phyloP scores from a whole-genome alignment of 2,888 invertebrate species.

The Sipha maydis region DNA sequence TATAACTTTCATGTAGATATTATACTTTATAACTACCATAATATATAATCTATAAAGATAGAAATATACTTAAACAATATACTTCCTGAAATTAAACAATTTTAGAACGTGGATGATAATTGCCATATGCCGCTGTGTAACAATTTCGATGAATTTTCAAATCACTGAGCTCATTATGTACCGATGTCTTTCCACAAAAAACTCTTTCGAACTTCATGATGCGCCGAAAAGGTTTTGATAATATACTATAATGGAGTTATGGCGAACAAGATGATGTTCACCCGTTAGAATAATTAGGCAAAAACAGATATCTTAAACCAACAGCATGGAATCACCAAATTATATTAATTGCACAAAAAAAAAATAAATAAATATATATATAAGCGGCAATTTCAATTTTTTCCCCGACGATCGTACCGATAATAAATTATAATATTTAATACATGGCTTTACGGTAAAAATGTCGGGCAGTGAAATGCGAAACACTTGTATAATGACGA shows the following conservation, averaged over 20 bases:
- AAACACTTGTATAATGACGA: conserved; percentile 54
- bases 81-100: too few species aligned
- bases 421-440: background rate
- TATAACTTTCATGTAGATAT: background rate
- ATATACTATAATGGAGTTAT: too few species aligned
- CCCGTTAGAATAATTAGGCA: too few species aligned
- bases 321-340: background rate
- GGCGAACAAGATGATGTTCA: too few species aligned
- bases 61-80: too few species aligned
- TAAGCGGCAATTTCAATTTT: background rate
- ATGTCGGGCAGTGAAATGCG: conserved; percentile 30
- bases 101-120: too few species aligned
- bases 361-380: background rate
- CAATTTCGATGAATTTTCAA: background rate
- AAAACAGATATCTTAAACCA: background rate
- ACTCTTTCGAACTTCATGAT: background rate
- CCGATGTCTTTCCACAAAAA: background rate
- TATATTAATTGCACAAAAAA: background rate
- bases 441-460: background rate
- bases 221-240: background rate
- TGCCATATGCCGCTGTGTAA: too few species aligned
- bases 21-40: background rate
- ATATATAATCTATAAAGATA: too few species aligned
- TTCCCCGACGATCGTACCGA: background rate
- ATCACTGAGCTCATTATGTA: background rate